These are phyloP conservation scores for Cliona cf. orientalis DNA, from an alignment of 37 sponge, comb jelly and placozoan species.

Conservation along the genomic window DNA sequence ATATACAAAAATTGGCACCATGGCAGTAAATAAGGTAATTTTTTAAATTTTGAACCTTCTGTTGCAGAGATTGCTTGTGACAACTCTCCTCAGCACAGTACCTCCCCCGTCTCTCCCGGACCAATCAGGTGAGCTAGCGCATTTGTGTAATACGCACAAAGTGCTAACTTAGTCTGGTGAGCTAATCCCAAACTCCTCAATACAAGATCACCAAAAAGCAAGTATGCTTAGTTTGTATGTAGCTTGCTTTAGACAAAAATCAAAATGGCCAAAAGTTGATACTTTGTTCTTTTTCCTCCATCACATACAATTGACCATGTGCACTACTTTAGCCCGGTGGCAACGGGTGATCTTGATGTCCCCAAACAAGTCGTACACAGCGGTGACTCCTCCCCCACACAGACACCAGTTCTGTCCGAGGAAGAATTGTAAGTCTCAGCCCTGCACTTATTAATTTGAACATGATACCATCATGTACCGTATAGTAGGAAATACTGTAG, in stretches of 20 bases:
- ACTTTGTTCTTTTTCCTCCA: too few species aligned
- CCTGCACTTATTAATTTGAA: not conserved
- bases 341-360: slow-evolving; percentile 3
- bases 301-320: too few species aligned
- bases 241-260: too few species aligned
- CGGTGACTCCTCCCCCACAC: slow-evolving; percentile 19
- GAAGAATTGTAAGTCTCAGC: not conserved
- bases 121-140: too few species aligned
- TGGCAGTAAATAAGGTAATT: not conserved
- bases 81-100: not conserved
- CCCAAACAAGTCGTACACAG: not conserved
- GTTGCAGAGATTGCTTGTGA: not conserved
- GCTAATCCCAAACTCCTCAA: too few species aligned
- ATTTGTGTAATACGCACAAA: too few species aligned
- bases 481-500: not conserved
- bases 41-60: not conserved
- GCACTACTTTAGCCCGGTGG: too few species aligned
- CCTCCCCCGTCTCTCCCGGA: not conserved
- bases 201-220: too few species aligned
- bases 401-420: slow-evolving; percentile 19
- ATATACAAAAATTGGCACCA: not conserved
- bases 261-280: too few species aligned
- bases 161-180: too few species aligned
- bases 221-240: too few species aligned
- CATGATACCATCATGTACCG: not conserved